A percentile compares a stretch with the other conserved stretches of the same genome.
These are phyloP conservation scores for Istiophorus platypterus DNA, from an alignment of 2,113 vertebrate genomes.

Conservation along the genomic window DNA sequence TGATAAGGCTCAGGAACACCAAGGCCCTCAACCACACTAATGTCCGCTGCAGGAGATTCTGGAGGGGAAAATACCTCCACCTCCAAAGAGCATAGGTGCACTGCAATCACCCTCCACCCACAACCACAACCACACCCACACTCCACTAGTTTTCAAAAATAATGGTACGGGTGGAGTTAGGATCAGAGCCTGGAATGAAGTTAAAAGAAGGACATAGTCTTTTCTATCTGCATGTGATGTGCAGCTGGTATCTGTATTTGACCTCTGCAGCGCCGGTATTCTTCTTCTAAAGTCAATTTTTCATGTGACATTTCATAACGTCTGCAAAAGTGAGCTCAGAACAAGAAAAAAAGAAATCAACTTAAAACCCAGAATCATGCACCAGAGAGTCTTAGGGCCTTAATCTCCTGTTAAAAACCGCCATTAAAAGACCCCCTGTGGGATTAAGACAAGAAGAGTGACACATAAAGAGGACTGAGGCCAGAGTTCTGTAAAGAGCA, in stretches of 20 bases:
- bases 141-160: no score
- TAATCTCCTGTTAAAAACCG: slow-evolving; percentile 36
- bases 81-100: no score
- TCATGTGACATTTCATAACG: slow-evolving; percentile 9
- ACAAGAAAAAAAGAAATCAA: background rate
- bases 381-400: background rate
- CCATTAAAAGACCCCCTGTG: slow-evolving; percentile 13
- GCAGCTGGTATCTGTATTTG: background rate
- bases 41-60: no score
- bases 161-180: no score
- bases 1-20: no score
- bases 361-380: background rate
- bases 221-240: no score
- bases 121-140: no score
- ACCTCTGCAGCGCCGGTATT: background rate
- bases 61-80: no score
- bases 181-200: no score
- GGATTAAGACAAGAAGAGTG: slow-evolving; percentile 1
- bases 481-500: background rate
- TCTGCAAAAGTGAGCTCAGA: slow-evolving; percentile 11
- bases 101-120: no score
- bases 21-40: no score
- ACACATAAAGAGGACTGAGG: background rate
- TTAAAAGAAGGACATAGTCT: no score
- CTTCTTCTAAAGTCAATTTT: background rate